Conservation (phyloP, 2,797 vertebrate species). For the Dipus sagitta region DNA sequence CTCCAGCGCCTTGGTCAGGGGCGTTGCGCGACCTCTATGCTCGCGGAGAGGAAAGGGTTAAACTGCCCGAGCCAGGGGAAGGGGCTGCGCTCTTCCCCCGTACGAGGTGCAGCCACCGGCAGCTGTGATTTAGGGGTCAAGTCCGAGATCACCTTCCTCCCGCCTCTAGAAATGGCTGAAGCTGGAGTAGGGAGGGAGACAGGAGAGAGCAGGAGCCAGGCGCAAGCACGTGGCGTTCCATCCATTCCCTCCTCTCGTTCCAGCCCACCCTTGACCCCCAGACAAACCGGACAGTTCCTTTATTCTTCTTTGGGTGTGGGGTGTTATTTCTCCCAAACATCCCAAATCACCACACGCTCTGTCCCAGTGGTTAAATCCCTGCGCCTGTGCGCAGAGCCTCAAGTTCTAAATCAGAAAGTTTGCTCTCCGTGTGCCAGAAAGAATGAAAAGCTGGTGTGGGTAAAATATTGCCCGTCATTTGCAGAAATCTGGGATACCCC, state of each 20-base stretch:
- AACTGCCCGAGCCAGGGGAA: conserved; percentile 76
- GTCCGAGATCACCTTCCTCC: conserved; percentile 85
- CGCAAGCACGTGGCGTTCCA: conserved; percentile 45
- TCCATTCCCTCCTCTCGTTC: not conserved
- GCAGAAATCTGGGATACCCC: conserved; percentile 12
- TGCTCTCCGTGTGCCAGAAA: not conserved
- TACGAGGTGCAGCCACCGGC: conserved; percentile 81
- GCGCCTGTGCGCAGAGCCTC: not conserved
- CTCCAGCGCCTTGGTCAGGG: conserved; percentile 64
- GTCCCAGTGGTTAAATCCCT: conserved; percentile 11
- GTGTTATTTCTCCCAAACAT: not conserved
- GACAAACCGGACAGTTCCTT: conserved; percentile 64
- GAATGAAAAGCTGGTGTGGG: not conserved
- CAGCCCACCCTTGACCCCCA: conserved; percentile 18
- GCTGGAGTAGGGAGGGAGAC: conserved; percentile 64
- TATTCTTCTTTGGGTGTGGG: conserved; percentile 14
- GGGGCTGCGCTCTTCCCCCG: conserved; percentile 74
- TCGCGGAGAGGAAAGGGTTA: conserved; percentile 81
- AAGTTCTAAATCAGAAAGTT: conserved; percentile 72
- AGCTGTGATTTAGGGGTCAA: conserved; percentile 87
- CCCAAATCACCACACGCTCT: conserved; percentile 17
- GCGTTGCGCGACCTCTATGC: not conserved
- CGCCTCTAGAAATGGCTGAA: conserved; percentile 82
- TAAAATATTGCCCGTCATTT: conserved; percentile 4
- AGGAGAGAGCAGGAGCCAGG: conserved; percentile 51